Evolutionary conservation across 2,113 vertebrate species (phyloP), one percentile per base, ranked within the genome.

Genomic region (Bostrychus sinensis): DNA sequence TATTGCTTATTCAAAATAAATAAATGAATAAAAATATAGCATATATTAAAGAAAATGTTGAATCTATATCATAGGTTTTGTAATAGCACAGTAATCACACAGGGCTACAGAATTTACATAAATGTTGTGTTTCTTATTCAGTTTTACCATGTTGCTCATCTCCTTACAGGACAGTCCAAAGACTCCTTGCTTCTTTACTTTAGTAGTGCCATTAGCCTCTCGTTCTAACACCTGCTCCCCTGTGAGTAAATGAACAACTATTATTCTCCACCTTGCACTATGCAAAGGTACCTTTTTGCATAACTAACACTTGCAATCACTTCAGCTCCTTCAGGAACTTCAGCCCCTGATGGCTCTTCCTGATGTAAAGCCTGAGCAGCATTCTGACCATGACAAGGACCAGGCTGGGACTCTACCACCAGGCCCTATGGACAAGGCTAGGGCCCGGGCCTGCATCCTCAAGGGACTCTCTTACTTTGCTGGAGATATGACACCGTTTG

Each of bases 401-500:
- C 30, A 68, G 8, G 56, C 16, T 20, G 34, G 26, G 28, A 17
- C 65, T 3, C 11, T 28, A 10, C 3, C 7, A 20, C 2, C 14
- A 12, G 23, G 46, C 1, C 3, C 16, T 8, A 22, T 37, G 17
- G 66, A 80, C 63, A 75, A 12, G 46, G 38, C 75, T 23, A 80
- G 60, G 61, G 42, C 72, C 19, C 80, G 60, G 58, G 43, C 61
- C 19, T 59, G 53, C 14, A 36, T 92, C 71, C 53, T 82, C 1
- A 87, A 78, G 26, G 72, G 65, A 7, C 58, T 89, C 20, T 90
- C 86, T 7, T 92, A 89, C 65, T 86, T 93, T 54, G 67, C 87
- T 23, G 92, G 91, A 62, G 91, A 93, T 58, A 93, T 93, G 92
- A 11, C 66, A 12, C 68, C 67, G 12, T 90, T 90, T 71, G 90